A percentile compares a stretch with the other conserved stretches of the same genome.
These are phyloP conservation scores for Abramis brama DNA, from an alignment of 2,113 vertebrate genomes.

Conservation along the genomic window DNA sequence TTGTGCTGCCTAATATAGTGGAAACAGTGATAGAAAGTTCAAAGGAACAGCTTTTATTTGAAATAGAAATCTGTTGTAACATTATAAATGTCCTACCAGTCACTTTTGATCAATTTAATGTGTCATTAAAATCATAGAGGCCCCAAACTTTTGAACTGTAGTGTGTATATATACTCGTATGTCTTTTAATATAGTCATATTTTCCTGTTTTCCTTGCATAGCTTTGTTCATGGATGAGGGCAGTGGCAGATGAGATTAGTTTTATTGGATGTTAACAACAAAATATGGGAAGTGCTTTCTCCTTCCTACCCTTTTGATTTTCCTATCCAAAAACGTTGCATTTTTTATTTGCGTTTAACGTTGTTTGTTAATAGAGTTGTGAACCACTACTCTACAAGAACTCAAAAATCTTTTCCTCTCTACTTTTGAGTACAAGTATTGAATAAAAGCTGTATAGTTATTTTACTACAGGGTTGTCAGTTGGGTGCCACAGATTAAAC, in stretches of 20 bases:
- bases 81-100: background rate
- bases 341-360: background rate
- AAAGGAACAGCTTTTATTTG: no score
- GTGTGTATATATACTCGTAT: background rate
- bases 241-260: no score
- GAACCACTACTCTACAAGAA: background rate
- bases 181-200: no score
- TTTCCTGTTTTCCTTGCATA: no score
- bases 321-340: background rate
- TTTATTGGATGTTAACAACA: no score
- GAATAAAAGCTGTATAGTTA: conserved; percentile 53
- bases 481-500: conserved; percentile 51
- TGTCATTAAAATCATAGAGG: background rate
- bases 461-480: conserved; percentile 50
- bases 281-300: background rate
- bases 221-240: no score
- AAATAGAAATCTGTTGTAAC: background rate
- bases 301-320: background rate
- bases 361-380: no score
- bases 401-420: background rate
- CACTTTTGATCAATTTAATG: no score
- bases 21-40: no score
- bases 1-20: no score
- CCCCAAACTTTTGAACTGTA: background rate
- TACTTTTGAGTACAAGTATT: conserved; percentile 38